These are phyloP conservation scores for Microtus richardsoni DNA, from an alignment of 2,113 vertebrate genomes.

Conservation along the genomic window DNA sequence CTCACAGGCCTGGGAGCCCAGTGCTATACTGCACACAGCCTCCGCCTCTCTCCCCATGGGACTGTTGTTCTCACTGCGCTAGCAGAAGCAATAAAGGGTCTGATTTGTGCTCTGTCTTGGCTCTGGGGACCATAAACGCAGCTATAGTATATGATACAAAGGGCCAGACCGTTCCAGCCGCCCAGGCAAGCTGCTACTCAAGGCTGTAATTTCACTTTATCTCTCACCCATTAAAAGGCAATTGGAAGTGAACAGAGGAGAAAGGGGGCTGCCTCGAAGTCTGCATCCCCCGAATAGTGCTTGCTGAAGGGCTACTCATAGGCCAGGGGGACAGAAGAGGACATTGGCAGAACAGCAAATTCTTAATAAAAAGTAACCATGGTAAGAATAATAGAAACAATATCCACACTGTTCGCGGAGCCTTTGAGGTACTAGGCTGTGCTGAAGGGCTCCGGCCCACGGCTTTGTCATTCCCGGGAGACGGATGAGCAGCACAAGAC, in stretches of 20 bases:
- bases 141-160: conserved; percentile 7
- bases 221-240: conserved; percentile 64
- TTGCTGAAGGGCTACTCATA: background rate
- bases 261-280: background rate
- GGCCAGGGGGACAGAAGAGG: background rate
- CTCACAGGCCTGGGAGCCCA: background rate
- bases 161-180: conserved; percentile 32
- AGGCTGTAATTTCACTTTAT: conserved; percentile 66
- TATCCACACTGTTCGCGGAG: accelerated
- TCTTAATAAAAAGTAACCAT: background rate
- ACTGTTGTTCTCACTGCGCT: conserved; percentile 41
- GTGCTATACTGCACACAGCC: background rate
- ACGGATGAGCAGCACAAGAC: background rate
- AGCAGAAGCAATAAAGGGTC: conserved; percentile 55
- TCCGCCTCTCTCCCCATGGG: background rate
- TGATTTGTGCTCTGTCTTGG: conserved; percentile 64
- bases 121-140: conserved; percentile 50
- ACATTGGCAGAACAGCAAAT: accelerated
- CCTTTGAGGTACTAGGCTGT: accelerated
- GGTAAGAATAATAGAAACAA: background rate
- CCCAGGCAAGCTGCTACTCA: conserved; percentile 47
- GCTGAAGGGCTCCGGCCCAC: accelerated
- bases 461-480: background rate
- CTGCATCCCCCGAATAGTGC: background rate
- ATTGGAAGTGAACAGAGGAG: conserved; percentile 56